Base-by-base conservation (phyloP, 2,113 vertebrate genomes). In the Centrocercus urophasianus region DNA sequence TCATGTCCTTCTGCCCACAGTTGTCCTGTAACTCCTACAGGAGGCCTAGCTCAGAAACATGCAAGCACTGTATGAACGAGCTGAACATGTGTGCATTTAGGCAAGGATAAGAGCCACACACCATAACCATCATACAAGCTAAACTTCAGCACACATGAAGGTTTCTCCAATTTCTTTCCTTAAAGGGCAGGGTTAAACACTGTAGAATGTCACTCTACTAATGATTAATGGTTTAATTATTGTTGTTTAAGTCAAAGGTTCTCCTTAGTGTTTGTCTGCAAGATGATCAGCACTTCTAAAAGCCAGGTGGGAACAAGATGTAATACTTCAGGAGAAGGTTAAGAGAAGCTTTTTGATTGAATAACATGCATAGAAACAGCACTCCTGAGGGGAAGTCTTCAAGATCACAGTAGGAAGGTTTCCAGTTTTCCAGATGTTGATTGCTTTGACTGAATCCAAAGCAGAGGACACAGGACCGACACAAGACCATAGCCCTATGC, bases 221-320 rank as follows among this genome's bases (percentile, higher is more conserved):
- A 88, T 0, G 0, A 76, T 85, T 91, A 81, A 86, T 88, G 42
- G 69, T 88, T 95, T 96, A 94, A 94, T 85, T 96, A 88, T 88
- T 95, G 85, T 86, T 90, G 60, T 59, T 94, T 63, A 77, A 93
- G 88, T 81, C 83, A 96, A 91, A 94, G 69, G 86, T 86, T 83
- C 50, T 90, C 73, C 50, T 79, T 93, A 50, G 76, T 60, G 83
- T 67, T 95, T 90, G 83, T 72, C 76, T 83, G 67, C n/a, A 36
- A 90, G 21, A 74, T 6, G 8, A 79, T 6, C 36, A 91, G 28
- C 15, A 57, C 72, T 95, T 93, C 81, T 61, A 36, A 89, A 89
- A 88, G 79, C 28, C 56, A 86, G 16, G 5, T 0, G 11, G 56
- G 6, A 88, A 25, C n/a, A 42, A 13, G 45, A 64, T 25, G 43